Evolutionary conservation across 2,113 vertebrate species (phyloP).

Genomic region (Illadopsis cleaveri): DNA sequence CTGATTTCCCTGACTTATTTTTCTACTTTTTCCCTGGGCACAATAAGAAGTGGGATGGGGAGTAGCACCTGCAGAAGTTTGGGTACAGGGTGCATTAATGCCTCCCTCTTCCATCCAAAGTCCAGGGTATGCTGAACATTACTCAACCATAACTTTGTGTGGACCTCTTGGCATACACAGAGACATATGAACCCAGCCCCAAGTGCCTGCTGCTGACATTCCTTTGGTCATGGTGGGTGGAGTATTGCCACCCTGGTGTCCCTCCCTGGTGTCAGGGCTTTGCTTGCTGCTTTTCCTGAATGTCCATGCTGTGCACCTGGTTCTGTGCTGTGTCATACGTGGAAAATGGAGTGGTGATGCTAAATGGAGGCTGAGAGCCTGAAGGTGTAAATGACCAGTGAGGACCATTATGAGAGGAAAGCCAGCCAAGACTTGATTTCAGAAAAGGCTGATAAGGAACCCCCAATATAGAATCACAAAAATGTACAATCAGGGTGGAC

Average conservation of each 20-base stretch:
- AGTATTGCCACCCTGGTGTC: background rate
- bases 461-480: background rate
- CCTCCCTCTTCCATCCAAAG: background rate
- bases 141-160: background rate
- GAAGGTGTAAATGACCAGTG: background rate
- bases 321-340: rapidly evolving
- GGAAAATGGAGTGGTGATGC: background rate
- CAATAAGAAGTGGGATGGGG: background rate
- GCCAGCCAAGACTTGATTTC: background rate
- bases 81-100: background rate
- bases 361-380: background rate
- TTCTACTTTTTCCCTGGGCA: rapidly evolving
- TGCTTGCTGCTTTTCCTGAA: background rate
- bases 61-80: background rate
- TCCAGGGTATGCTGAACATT: background rate
- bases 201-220: background rate
- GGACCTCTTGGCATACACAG: background rate
- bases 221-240: background rate
- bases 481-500: background rate
- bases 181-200: background rate
- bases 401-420: background rate
- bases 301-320: background rate
- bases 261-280: background rate
- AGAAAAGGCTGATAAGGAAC: background rate
- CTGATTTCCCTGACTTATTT: background rate